Base-by-base conservation (phyloP, 2,888 invertebrate species). In the Caenorhabditis drosophilae region DNA sequence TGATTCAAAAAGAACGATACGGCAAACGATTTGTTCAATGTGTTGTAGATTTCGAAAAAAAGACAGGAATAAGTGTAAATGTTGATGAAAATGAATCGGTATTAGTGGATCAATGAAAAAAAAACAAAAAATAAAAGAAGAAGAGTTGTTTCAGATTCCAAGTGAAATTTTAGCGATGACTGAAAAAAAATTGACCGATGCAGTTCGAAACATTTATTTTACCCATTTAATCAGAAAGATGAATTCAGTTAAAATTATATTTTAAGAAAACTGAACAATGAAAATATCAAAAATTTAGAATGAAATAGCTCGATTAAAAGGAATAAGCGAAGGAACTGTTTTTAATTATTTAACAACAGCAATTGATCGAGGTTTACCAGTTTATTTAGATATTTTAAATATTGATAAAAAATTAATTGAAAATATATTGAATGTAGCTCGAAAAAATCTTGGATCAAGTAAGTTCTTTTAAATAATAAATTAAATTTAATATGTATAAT, bases 331-430 rank as follows among this genome's bases (percentile, higher is more conserved):
- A 34, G 38, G 55, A 11, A 70, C 67, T 0, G 59, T 71, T 9
- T 50, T 23, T 25, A 36, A 42, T 2, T 59, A 73, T 42, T 56
- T 76, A 16, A 42, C 54, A 4, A 54, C 55, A n/a, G 62, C 68
- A 3, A 49, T 60, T 6, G 59, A 57, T 9, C 51, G 55, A 12
- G 79, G 79, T 11, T 69, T 79, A 9, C 78, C 78, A 12, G 59
- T 79, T 0, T 70, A 78, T 36, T 50, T 76, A 22, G 54, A 67
- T 2, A 51, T 51, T 25, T 53, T 79, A 22, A 56, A 63, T 11
- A 45, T 79, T 25, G 57, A 41, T 1, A 23, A 42, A 11, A 40
- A 69, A 27, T 20, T 73, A 7, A 54, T 73, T 31, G 67, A 63
- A 2, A 34, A 50, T 0, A 66, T 72, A 7, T 41, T 54, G 9